Percentiles rank a stretch among this genome's conserved stretches.
phyloP scores from a whole-genome alignment of 2,113 vertebrate genomes.

The Polypterus bichir region DNA sequence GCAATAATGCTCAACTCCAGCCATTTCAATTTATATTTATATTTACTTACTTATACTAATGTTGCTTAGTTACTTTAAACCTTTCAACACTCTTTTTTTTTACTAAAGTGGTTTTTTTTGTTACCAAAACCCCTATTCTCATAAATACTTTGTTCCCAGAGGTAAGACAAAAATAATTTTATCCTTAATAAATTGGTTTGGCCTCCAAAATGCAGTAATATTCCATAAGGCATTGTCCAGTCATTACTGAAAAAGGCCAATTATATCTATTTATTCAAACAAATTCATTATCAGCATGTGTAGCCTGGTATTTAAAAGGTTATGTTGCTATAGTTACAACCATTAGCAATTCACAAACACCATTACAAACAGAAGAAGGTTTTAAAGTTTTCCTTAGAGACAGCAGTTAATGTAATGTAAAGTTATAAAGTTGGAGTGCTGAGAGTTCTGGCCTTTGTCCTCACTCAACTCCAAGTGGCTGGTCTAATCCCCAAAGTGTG shows the following conservation, averaged over 20 bases:
- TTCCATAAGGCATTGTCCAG: conserved; percentile 7
- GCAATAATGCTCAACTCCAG: no score
- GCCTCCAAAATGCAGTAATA: conserved; percentile 3
- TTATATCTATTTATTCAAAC: conserved; percentile 9
- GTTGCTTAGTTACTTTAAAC: no score
- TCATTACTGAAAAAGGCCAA: conserved; percentile 8
- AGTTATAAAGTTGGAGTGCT: background rate
- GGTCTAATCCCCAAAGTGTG: conserved; percentile 2
- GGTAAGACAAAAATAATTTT: conserved; percentile 5
- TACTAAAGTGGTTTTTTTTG: no score
- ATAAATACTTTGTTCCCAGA: background rate
- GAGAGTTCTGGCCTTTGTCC: background rate
- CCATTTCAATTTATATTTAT: no score
- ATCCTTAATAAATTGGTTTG: conserved; percentile 10
- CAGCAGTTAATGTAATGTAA: conserved; percentile 2
- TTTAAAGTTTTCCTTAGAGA: conserved; percentile 5
- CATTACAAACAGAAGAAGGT: conserved; percentile 3
- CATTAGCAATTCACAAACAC: conserved; percentile 1
- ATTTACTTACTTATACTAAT: no score
- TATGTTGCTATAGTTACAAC: conserved; percentile 13
- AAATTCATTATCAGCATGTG: conserved; percentile 13
- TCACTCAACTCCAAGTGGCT: background rate
- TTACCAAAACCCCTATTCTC: background rate
- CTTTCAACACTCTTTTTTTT: no score
- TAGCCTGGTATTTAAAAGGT: conserved; percentile 8